Conservation (phyloP, 2,113 vertebrate species). For the Charadrius vociferus region DNA sequence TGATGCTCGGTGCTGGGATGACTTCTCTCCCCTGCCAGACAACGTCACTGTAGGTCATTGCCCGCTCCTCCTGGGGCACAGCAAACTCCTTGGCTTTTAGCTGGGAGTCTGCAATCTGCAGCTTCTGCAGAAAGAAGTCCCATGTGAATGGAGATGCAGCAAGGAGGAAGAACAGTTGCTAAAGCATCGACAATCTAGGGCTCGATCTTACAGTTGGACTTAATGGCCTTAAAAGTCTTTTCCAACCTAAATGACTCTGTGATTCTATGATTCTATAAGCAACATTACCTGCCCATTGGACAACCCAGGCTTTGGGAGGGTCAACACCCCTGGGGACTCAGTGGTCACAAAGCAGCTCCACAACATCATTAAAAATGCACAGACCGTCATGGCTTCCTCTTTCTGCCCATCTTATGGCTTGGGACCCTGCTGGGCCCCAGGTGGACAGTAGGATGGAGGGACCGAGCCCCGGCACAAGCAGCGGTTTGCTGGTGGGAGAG, state of each 20-base stretch:
- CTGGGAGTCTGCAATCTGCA: not conserved
- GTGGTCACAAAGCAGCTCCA: not conserved
- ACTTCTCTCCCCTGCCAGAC: not conserved
- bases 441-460: not conserved
- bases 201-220: not conserved
- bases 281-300: not conserved
- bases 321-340: not conserved
- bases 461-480: not conserved
- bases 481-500: not conserved
- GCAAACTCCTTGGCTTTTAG: conserved; percentile 53
- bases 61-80: not conserved
- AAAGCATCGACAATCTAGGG: not conserved
- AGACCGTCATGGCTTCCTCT: not conserved
- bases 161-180: not conserved
- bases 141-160: not conserved
- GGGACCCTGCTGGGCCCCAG: not conserved
- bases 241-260: not conserved
- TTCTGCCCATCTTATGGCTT: not conserved
- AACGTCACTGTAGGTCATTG: not conserved
- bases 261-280: not conserved
- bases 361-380: not conserved
- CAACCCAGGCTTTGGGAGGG: not conserved
- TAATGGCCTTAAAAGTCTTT: not conserved
- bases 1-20: not conserved
- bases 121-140: conserved; percentile 51